phyloP scores from a whole-genome alignment of 1,140 invertebrate species.

The Halyomorpha halys region DNA sequence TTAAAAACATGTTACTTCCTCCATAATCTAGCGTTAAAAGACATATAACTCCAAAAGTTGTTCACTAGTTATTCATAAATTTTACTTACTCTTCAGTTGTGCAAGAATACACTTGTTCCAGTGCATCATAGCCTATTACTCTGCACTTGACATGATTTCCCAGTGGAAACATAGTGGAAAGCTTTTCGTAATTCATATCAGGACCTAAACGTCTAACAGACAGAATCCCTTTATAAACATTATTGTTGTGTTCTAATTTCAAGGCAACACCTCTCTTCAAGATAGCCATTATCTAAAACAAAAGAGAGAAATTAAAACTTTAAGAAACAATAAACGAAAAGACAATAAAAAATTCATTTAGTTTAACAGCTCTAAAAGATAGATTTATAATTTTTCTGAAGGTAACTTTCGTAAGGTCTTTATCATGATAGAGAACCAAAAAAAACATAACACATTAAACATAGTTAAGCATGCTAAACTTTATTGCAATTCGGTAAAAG shows the following conservation, averaged over 20 bases:
- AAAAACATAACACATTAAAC: too few relatives aligned
- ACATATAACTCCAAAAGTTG: too few relatives aligned
- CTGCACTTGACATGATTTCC: constrained; percentile 4
- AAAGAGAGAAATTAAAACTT: neutral
- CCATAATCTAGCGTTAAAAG: too few relatives aligned
- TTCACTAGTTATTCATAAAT: too few relatives aligned
- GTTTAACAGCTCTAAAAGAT: too few relatives aligned
- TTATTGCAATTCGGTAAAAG: too few relatives aligned
- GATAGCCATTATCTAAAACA: constrained; percentile 7
- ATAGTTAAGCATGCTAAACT: too few relatives aligned
- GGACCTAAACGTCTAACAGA: neutral
- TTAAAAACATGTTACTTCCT: too few relatives aligned
- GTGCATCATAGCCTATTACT: constrained; percentile 3
- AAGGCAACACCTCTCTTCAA: neutral
- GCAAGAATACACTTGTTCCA: constrained; percentile 14
- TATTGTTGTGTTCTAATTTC: neutral
- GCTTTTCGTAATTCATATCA: neutral
- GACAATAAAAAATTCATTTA: too few relatives aligned
- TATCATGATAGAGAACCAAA: too few relatives aligned
- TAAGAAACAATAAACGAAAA: neutral
- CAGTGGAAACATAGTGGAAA: neutral
- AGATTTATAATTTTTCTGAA: too few relatives aligned
- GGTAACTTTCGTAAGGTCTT: too few relatives aligned
- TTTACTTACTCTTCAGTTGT: constrained; percentile 8
- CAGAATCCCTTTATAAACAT: neutral